Base-by-base conservation (phyloP, 1,140 invertebrate genomes). In the Muscidifurax raptorellus region DNA sequence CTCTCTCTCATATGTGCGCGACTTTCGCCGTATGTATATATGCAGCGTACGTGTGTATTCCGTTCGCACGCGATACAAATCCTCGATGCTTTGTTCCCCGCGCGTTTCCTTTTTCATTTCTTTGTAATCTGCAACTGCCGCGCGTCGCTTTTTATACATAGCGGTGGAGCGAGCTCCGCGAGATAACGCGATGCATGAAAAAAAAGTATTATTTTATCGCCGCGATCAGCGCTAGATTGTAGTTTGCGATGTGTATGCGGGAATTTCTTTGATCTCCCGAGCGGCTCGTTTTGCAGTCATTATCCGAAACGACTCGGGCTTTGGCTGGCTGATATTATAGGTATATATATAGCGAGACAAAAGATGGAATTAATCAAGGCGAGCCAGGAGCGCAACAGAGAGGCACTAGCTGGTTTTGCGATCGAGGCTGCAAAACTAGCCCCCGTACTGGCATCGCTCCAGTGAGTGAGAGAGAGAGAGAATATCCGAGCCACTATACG, bases 331-430 rank as follows among this genome's bases (percentile, higher is more conserved):
- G 52, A 59, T 59, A 59, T 59, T 59, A 47, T 47, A n/a, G 52
- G 52, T n/a, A 7, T 18, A n/a, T 22, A 22, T 1, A 52, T 6
- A 59, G 22, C 18, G 22, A 18, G 87, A 90, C 88, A 89, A 90
- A 90, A 89, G 88, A 88, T 89, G 83, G 86, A 89, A 90, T 89
- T 90, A 90, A 90, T 90, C 89, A 89, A 86, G 82, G 85, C 83
- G 32, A 25, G 18, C 30, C n/a, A 59, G 75, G 44, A 52, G 44
- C 30, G 44, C 47, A n/a, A 36, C 67, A 69, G 67, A 59, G 52
- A 59, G 52, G 27, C 25, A 7, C 28, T 2, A 5, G 30, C 71
- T 59, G 52, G 52, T 59, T 59, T 59, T 32, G 71, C 30, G 30
- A 36, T 9, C 15, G 28, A 30, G 71, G 13, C 30, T 15, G 30